Evolutionary conservation across 2,888 invertebrate species (phyloP), one percentile per base, ranked within the genome.

Genomic region (Eubasilissa splendida): DNA sequence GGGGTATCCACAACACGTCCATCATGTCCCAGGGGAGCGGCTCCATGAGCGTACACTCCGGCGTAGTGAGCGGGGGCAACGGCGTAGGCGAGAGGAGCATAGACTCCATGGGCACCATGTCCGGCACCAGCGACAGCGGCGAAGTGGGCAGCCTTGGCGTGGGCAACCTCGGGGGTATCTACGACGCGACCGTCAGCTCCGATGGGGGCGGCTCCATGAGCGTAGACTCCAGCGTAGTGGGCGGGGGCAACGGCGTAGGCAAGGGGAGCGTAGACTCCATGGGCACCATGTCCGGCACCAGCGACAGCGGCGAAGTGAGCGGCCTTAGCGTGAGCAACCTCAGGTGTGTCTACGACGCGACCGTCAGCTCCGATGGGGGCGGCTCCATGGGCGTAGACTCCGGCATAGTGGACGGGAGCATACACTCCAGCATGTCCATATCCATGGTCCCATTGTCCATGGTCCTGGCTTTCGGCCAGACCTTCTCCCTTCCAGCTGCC

Each of bases 121-220:
- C 65, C 42, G 84, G 85, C 86, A 84, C 85, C 86, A 83, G 85
- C 85, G 83, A 86, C 86, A 85, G 85, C 85, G 84, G 85, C 84
- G 80, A 83, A 84, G 77, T 85, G 84, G 53, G 84, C 84, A 84
- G 79, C 79, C 73, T 82, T 82, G 60, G 82, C 82, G 82, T 82
- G 82, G 68, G 82, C 82, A 10, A 81, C 80, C 56, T 81, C 83
- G 53, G 83, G 77, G 73, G 83, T 83, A 76, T 83, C 83, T 70
- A 83, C 80, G 14, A 82, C 82, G 14, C 77, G 77, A 50, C 80
- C 78, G 42, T 82, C 81, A 74, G n/a, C 12, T 14, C 76, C 76
- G 53, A 54, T 31, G 22, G 60, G 58, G 65, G 76, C 76, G 50
- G 65, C 76, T 68, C 68, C 68, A 52, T 68, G 68, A 52, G 68